phyloP scores from a whole-genome alignment of 2,113 vertebrate species.

The Zeus faber region DNA sequence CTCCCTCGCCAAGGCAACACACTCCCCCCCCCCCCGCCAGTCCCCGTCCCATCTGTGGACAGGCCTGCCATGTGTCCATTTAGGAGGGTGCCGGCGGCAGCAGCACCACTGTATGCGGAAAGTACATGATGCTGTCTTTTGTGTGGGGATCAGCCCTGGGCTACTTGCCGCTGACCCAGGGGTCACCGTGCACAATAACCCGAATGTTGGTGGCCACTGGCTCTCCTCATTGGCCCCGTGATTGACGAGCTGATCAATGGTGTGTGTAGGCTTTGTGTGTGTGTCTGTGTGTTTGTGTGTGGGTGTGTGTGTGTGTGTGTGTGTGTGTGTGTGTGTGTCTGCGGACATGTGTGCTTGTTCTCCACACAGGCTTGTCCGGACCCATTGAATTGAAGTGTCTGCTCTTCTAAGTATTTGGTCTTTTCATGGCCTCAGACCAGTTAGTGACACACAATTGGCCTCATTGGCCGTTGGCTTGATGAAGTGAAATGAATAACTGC shows the following conservation, averaged over 20 bases:
- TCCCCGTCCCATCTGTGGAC: constrained; percentile 72
- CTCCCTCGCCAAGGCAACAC: constrained; percentile 67
- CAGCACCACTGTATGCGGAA: constrained; percentile 67
- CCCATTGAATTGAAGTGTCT: constrained; percentile 44
- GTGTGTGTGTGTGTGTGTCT: constrained; percentile 10
- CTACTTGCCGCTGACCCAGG: constrained; percentile 63
- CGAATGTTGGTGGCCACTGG: constrained; percentile 67
- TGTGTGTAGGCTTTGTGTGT: constrained; percentile 2
- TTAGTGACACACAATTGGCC: constrained; percentile 64
- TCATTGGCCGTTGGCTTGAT: constrained; percentile 41
- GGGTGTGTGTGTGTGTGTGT: constrained; percentile 18
- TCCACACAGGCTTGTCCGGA: constrained; percentile 29
- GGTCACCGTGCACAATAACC: constrained; percentile 65
- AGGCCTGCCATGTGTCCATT: constrained; percentile 74
- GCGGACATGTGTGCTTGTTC: constrained; percentile 37
- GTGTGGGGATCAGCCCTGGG: constrained; percentile 43
- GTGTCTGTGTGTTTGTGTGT: constrained; percentile 23
- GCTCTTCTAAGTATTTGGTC: constrained; percentile 45
- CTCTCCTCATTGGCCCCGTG: constrained; percentile 59
- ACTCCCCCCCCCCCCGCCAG: constrained; percentile 12
- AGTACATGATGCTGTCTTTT: constrained; percentile 70
- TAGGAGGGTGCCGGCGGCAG: constrained; percentile 55
- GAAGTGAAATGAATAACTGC: constrained; percentile 42
- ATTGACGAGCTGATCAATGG: constrained; percentile 66
- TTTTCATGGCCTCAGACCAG: constrained; percentile 51